Conservation (phyloP, 2,797 vertebrate species). For the Agapornis canus region DNA sequence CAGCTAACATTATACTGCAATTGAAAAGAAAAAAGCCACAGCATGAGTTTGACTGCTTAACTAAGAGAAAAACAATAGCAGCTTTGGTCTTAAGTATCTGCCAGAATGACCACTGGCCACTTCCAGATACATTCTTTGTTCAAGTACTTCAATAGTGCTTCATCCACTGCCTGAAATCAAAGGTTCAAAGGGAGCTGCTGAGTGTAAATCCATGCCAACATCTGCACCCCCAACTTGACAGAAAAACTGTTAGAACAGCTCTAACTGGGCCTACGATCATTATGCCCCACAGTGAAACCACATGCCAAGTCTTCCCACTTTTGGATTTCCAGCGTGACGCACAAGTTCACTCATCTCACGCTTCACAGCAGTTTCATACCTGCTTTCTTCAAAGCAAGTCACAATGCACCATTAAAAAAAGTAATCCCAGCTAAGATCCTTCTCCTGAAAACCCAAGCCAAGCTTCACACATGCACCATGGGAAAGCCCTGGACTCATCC, state of each 20-base stretch:
- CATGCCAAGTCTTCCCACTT: rapidly evolving
- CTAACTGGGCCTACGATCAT: rapidly evolving
- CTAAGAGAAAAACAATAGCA: constrained; percentile 37
- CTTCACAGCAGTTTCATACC: background rate
- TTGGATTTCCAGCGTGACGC: background rate
- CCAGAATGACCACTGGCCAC: constrained; percentile 50
- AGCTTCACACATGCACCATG: rapidly evolving
- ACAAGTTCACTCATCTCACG: rapidly evolving
- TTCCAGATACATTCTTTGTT: constrained; percentile 32
- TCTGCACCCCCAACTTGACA: background rate
- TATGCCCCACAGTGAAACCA: rapidly evolving
- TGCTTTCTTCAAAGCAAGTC: background rate
- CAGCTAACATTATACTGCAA: constrained; percentile 47
- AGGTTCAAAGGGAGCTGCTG: background rate
- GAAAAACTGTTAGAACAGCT: rapidly evolving
- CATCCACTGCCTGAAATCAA: background rate
- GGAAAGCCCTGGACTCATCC: rapidly evolving
- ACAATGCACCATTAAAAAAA: background rate
- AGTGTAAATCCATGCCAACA: rapidly evolving
- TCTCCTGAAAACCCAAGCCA: background rate
- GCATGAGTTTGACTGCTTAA: constrained; percentile 21
- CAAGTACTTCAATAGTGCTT: background rate
- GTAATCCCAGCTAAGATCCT: rapidly evolving
- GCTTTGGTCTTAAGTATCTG: background rate
- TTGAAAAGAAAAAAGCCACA: constrained; percentile 45